These are phyloP conservation scores for Tubulanus polymorphus DNA, from an alignment of 2,888 invertebrate species.

Conservation along the genomic window DNA sequence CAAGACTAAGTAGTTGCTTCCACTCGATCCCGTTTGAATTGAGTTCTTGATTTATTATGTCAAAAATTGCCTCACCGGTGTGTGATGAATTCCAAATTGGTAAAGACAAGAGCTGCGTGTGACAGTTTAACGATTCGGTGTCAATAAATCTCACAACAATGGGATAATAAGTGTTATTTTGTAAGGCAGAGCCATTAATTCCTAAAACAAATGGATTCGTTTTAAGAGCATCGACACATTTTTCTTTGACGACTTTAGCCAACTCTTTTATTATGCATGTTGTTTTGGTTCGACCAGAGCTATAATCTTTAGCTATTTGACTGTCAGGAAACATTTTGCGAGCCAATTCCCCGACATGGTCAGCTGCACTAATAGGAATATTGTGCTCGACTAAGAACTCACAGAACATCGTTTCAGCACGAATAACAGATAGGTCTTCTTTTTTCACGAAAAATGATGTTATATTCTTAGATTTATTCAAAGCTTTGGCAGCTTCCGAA, in stretches of 20 bases:
- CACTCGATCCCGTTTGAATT: slow-evolving; percentile 5
- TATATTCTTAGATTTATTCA: too few relatives aligned
- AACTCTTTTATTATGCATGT: background rate
- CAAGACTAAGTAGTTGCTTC: slow-evolving; percentile 11
- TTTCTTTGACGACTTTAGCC: background rate
- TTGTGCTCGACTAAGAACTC: background rate
- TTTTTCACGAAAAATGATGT: too few relatives aligned
- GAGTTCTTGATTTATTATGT: slow-evolving; percentile 7
- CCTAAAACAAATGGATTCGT: background rate
- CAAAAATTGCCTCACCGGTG: background rate
- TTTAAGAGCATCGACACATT: background rate
- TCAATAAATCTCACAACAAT: background rate
- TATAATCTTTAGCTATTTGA: background rate
- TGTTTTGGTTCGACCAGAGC: background rate
- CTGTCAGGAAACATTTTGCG: background rate
- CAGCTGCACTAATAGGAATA: background rate
- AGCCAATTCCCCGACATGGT: background rate
- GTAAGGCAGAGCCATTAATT: background rate
- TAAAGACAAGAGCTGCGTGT: background rate
- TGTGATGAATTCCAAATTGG: background rate
- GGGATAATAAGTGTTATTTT: background rate
- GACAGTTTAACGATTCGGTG: background rate
- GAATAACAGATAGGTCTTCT: background rate
- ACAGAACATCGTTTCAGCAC: background rate
- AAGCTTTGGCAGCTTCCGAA: too few relatives aligned